Base-by-base conservation (phyloP, 92 coral and sea anemone genomes). In the Bergia sp. region DNA sequence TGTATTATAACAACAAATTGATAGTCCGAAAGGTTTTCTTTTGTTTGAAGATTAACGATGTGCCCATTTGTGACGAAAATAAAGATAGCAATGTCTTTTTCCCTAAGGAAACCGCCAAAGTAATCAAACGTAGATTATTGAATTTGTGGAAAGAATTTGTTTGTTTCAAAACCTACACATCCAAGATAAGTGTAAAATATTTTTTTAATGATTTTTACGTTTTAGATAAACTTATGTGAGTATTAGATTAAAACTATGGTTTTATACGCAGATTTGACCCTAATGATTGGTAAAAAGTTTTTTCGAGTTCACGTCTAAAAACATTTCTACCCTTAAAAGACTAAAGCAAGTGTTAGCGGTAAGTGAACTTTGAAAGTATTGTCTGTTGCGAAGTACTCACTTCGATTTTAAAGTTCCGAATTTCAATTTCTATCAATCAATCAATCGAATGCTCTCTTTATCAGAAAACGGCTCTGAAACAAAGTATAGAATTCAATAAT, bases 1-100 rank as follows among this genome's bases (percentile, higher is more conserved):
- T 41, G 80, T 76, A 76, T 21, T 11, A 76, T 10, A 76, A 41
- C 39, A 73, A 76, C 6, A 41, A 76, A 76, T 18, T 76, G 53
- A 77, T 20, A 41, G 81, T 77, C 41, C 15, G 76, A 72, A 72
- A 72, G 16, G 76, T 36, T 72, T 72, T 72, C 74, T 20, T 72
- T 72, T 72, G 76, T 72, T 72, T 72, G 29, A 72, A 72, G 76
- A 72, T 72, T 72, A 72, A 6, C 76, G 76, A 72, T 72, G 7
- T 72, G 76, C 76, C 76, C 76, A 72, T 72, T 72, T 72, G 15
- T 36, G 41, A 72, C 13, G 76, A 72, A 72, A 72, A 72, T 23
- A 72, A 72, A 72, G 76, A 72, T 72, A 36, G 76, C 76, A 37
- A 3, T 72, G 13, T 72, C 76, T 72, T 18, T 67, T 72, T 72